Evolutionary conservation across 1,140 invertebrate species (phyloP), one percentile per base, ranked within the genome.

Genomic region (Drepana arcuata): DNA sequence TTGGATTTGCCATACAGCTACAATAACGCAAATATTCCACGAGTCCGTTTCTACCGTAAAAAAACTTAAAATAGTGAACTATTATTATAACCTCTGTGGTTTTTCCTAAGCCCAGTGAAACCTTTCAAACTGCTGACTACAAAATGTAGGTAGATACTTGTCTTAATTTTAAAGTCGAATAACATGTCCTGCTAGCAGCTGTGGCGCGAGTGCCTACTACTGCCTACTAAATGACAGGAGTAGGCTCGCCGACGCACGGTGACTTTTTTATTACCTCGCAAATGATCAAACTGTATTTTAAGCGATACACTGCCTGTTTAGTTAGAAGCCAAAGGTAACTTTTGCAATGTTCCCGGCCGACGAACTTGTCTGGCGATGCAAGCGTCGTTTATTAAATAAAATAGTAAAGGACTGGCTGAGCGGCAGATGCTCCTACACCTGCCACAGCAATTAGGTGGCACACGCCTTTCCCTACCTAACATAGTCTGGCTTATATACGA

Each of bases 361-460:
- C 18, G 41, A 24, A 47, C 44, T 32, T 39, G 36, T 33, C 14
- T 32, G 30, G 40, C 39, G 43, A 52, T 50, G 47, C 50, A 38
- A 47, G 45, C 38, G 40, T 48, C 31, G 36, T 31, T 44, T 47
- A 64, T 67, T 58, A 67, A 55, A 68, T 59, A 56, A 64, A 60
- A 57, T 69, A 48, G 57, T 57, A 50, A 49, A 50, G 50, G 51
- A 44, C 41, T 42, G 47, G 61, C 62, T 59, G 62, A 45, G 43
- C 66, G 60, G 71, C 77, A 81, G 77, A 78, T 81, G 77, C 66
- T 54, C 30, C 37, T 42, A 50, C 77, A 81, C 74, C 77, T 81
- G 77, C 64, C 57, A 18, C 47, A 24, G 58, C 64, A 74, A 77
- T 75, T 73, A 75, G 55, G 48, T 48, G 58, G 62, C 60, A 68